Base-by-base conservation (phyloP, 2,113 vertebrate genomes). In the Lathamus discolor region DNA sequence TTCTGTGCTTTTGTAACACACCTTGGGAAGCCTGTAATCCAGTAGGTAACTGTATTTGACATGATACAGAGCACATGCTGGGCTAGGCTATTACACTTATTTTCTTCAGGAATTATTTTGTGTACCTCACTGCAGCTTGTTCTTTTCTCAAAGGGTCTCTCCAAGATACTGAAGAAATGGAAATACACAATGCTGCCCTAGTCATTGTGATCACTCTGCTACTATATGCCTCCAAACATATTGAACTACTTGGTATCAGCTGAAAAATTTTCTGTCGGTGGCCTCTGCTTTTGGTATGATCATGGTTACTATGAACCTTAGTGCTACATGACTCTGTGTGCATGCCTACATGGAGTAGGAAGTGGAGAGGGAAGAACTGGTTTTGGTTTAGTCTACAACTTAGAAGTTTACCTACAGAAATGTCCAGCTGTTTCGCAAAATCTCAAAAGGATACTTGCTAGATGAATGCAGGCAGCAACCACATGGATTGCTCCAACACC, bases 11-110 rank as follows among this genome's bases (percentile, higher is more conserved):
- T 15, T 44, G 15, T 1, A 11, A 2, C 41, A 2, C 3, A 52
- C 23, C 5, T 1, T 9, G 31, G n/a, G 39, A 61, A 69, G 48
- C 17, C 23, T 17, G 29, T 19, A 27, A 44, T 29, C 19, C 37
- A 31, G 24, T 10, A 7, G 20, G 6, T 4, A 24, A 33, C 43
- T n/a, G 1, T 14, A 28, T 35, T 25, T 41, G 49, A n/a, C 11
- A 4, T 0, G 7, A 39, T 1, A 39, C 4, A 25, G 9, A 37
- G 19, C 0, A 3, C 29, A 6, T 4, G 1, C 13, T 6, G 3
- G 7, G 28, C 19, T 39, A n/a, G 20, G 37, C 22, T 75, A 16
- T 13, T 51, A 35, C 7, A 2, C 8, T 31, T 28, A 1, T 6
- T 11, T 19, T 12, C 16, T 22, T 13, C 41, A 43, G 14, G 49